A percentile compares a stretch with the other conserved stretches of the same genome.
Evolutionary conservation across 2,888 invertebrate species (phyloP).

Genomic region (Autographa pulchrina): DNA sequence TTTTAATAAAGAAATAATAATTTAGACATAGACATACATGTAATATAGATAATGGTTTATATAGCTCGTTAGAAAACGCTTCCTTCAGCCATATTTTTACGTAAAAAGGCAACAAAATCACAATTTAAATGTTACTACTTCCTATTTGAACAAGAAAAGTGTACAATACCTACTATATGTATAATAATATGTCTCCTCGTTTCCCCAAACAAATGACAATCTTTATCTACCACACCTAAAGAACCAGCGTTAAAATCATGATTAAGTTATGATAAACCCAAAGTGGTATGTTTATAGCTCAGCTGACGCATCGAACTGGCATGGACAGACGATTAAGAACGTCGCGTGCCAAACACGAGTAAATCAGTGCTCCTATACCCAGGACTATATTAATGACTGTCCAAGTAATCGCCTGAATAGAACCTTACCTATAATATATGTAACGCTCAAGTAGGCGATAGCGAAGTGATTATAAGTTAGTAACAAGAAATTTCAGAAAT

Average conservation of each 20-base stretch:
- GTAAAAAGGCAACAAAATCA: too few species aligned
- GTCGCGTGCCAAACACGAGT: slow-evolving; percentile 46
- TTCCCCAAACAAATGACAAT: background rate
- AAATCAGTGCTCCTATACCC: slow-evolving; percentile 43
- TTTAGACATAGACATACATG: too few species aligned
- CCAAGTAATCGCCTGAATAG: background rate
- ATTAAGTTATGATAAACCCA: slow-evolving; percentile 7
- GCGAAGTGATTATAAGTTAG: slow-evolving; percentile 2
- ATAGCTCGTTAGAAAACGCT: too few species aligned
- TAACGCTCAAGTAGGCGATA: background rate
- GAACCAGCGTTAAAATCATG: background rate
- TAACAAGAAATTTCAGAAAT: slow-evolving; percentile 4
- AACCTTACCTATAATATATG: slow-evolving; percentile 1
- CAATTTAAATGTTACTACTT: too few species aligned
- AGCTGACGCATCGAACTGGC: slow-evolving; percentile 41
- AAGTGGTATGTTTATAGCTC: slow-evolving; percentile 3
- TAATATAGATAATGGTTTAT: too few species aligned
- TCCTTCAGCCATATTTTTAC: too few species aligned
- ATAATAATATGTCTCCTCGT: background rate
- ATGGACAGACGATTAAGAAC: slow-evolving; percentile 32
- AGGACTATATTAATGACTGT: slow-evolving; percentile 44
- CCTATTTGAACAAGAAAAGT: too few species aligned
- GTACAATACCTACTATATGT: too few species aligned
- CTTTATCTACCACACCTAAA: background rate
- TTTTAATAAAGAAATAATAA: too few species aligned